A percentile compares a stretch with the other conserved stretches of the same genome.
Evolutionary conservation across 2,888 invertebrate species (phyloP).

Genomic region (Eupithecia abbreviata): DNA sequence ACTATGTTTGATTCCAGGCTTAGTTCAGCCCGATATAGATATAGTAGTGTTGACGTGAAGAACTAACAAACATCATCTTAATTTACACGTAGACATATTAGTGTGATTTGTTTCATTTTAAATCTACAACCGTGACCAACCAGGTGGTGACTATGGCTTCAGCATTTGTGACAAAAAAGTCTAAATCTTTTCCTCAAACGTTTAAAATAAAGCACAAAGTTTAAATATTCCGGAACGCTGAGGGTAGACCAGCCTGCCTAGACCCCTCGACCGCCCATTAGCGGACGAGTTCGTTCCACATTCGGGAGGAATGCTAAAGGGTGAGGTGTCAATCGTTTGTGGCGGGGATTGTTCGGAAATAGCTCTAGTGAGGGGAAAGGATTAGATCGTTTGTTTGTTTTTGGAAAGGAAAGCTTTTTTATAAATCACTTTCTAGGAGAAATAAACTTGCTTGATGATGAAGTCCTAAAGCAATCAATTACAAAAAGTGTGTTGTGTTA

Average conservation of each 20-base stretch:
- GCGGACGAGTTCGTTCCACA: neutral
- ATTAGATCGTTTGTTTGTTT: neutral
- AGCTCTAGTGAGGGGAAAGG: slow-evolving; percentile 8
- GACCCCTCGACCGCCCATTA: slow-evolving; percentile 9
- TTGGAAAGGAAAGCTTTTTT: neutral
- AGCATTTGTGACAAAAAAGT: neutral
- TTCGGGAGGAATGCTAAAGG: slow-evolving; percentile 13
- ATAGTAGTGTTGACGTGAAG: no score
- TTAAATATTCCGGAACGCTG: slow-evolving; percentile 4
- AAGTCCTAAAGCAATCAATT: neutral
- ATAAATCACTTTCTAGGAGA: neutral
- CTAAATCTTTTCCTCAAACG: slow-evolving; percentile 9
- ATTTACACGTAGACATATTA: no score
- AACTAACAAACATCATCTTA: no score
- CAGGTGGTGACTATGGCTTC: neutral
- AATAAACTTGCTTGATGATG: no score
- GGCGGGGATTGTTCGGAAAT: slow-evolving; percentile 17
- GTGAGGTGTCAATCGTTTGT: slow-evolving; percentile 19
- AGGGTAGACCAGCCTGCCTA: neutral
- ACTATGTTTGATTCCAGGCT: no score
- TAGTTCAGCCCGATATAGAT: no score
- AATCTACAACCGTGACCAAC: no score
- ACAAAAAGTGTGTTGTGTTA: neutral
- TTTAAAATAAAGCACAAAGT: slow-evolving; percentile 7
- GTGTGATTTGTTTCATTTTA: neutral